These are phyloP conservation scores for Clanis bilineata DNA, from an alignment of 2,888 invertebrate species.

Conservation along the genomic window DNA sequence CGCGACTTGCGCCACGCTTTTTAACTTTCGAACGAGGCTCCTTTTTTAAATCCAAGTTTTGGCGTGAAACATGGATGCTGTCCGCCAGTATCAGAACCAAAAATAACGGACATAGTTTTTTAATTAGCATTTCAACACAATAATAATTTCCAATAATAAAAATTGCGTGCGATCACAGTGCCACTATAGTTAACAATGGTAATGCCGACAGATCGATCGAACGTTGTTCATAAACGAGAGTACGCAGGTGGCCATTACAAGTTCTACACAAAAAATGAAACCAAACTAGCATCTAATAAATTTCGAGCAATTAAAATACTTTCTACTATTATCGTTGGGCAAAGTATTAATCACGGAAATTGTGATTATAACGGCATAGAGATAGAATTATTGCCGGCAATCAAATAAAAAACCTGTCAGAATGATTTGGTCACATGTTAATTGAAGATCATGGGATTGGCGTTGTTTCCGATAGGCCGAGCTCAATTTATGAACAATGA, in stretches of 20 bases:
- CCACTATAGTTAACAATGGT: slow-evolving; percentile 18
- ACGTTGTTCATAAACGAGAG: background rate
- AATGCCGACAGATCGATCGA: slow-evolving; percentile 3
- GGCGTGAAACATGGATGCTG: slow-evolving; percentile 22
- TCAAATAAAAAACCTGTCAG: background rate
- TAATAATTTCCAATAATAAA: slow-evolving; percentile 25
- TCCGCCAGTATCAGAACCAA: slow-evolving; percentile 28
- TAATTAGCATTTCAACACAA: slow-evolving; percentile 40
- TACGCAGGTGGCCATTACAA: slow-evolving; percentile 6
- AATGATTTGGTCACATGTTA: slow-evolving; percentile 20
- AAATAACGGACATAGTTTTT: slow-evolving; percentile 35
- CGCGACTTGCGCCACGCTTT: slow-evolving; percentile 42
- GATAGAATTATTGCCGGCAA: background rate
- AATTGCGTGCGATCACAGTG: slow-evolving; percentile 16
- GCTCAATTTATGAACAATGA: background rate
- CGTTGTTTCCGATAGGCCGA: background rate
- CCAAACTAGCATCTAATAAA: slow-evolving; percentile 13
- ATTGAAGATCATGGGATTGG: background rate
- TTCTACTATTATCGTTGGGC: slow-evolving; percentile 11
- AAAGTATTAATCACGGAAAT: slow-evolving; percentile 4
- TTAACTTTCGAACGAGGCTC: slow-evolving; percentile 37
- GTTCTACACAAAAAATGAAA: background rate
- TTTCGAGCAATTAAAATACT: slow-evolving; percentile 14
- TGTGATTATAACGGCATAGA: slow-evolving; percentile 6
- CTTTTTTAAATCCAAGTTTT: slow-evolving; percentile 39